phyloP scores from a whole-genome alignment of 2,888 invertebrate genomes.

The Schizotus pectinicornis region DNA sequence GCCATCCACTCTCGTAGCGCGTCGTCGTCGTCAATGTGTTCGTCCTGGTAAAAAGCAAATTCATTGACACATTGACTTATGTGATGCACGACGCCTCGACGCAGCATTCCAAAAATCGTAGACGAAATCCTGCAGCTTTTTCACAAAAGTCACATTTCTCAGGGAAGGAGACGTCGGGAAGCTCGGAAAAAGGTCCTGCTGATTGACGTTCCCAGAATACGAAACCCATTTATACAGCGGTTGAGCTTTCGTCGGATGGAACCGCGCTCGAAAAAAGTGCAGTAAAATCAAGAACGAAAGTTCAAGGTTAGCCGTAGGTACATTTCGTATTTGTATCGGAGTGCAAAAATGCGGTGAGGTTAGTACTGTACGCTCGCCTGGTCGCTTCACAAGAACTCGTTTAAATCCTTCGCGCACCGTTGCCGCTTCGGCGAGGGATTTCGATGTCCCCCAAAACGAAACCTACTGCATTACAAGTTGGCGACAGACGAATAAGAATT shows the following conservation, averaged over 20 bases:
- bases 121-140: neutral
- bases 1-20: neutral
- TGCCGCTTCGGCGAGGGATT: conserved; percentile 4
- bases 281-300: conserved; percentile 34
- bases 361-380: conserved; percentile 11
- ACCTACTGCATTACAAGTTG: too few species aligned
- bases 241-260: conserved; percentile 5
- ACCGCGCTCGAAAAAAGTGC: conserved; percentile 27
- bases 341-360: conserved; percentile 21
- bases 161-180: neutral
- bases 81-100: neutral
- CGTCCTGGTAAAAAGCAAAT: neutral
- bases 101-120: conserved; percentile 1
- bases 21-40: neutral
- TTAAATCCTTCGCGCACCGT: neutral
- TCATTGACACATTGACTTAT: conserved; percentile 12
- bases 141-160: neutral
- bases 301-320: conserved; percentile 29
- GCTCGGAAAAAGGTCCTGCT: too few species aligned
- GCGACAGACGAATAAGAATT: too few species aligned
- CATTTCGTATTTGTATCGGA: conserved; percentile 19
- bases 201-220: too few species aligned
- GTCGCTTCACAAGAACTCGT: neutral
- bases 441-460: neutral
- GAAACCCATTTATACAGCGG: neutral